Percentiles rank a stretch among this genome's conserved stretches.
These are phyloP conservation scores for Tricholaema leucomelas DNA, from an alignment of 2,113 vertebrate genomes.

Conservation along the genomic window DNA sequence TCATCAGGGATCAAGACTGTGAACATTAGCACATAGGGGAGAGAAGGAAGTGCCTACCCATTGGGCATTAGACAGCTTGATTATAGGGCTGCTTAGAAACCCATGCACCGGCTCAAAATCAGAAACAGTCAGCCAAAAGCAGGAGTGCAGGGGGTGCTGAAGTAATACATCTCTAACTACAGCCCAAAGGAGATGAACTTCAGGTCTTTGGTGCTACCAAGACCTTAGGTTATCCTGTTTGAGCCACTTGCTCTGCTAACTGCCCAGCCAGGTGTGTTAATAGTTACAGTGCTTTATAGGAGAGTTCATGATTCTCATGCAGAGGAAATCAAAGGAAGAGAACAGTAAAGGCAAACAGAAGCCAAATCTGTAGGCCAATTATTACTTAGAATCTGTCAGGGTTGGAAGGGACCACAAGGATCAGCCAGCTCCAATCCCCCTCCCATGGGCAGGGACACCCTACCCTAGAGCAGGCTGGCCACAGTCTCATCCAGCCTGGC, in stretches of 20 bases:
- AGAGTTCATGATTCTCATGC: not conserved
- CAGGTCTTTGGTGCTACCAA: not conserved
- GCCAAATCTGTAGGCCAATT: not conserved
- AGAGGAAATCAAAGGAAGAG: not conserved
- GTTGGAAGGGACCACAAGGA: too few relatives aligned
- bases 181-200: not conserved
- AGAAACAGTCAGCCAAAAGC: not conserved
- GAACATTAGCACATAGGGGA: not conserved
- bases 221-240: not conserved
- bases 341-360: not conserved
- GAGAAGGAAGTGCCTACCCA: not conserved
- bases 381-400: too few relatives aligned
- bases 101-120: not conserved
- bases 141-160: not conserved
- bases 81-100: not conserved
- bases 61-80: not conserved
- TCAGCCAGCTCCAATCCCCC: too few relatives aligned
- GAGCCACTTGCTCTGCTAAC: not conserved
- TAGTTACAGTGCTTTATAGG: not conserved
- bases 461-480: too few relatives aligned
- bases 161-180: not conserved
- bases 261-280: not conserved
- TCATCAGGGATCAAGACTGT: too few relatives aligned
- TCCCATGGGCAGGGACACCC: too few relatives aligned
- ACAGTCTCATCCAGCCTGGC: too few relatives aligned